A percentile compares a stretch with the other conserved stretches of the same genome.
phyloP scores from a whole-genome alignment of 2,888 invertebrate genomes.

The Maniola hyperantus region DNA sequence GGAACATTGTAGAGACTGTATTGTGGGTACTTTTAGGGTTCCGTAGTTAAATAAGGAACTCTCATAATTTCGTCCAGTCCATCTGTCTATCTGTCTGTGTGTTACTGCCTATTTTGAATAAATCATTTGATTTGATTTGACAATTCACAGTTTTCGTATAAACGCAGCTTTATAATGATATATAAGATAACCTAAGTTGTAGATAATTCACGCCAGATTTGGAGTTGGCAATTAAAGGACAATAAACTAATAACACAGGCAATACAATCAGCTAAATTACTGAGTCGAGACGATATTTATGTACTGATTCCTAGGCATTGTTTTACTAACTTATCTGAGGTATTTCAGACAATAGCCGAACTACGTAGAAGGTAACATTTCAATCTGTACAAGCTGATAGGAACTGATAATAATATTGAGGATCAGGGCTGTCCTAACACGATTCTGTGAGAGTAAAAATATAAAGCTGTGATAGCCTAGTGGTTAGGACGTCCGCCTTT shows the following conservation, averaged over 20 bases:
- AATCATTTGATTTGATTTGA: no score
- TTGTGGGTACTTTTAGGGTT: no score
- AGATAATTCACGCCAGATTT: slow-evolving; percentile 2
- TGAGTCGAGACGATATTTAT: slow-evolving; percentile 31
- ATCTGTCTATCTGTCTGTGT: no score
- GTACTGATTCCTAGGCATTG: slow-evolving; percentile 31
- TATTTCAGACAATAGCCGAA: slow-evolving; percentile 35
- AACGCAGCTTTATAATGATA: background rate
- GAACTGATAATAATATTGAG: slow-evolving; percentile 34
- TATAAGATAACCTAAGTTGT: background rate
- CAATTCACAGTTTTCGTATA: background rate
- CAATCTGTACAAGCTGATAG: slow-evolving; percentile 37
- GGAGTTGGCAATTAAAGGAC: slow-evolving; percentile 1
- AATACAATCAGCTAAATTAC: slow-evolving; percentile 14
- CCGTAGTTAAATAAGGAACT: no score
- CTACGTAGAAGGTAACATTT: slow-evolving; percentile 39
- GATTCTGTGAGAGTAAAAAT: background rate
- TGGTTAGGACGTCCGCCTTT: no score
- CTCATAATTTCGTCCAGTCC: no score
- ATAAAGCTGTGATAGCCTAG: no score
- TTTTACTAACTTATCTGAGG: slow-evolving; percentile 35
- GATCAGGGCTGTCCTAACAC: slow-evolving; percentile 30
- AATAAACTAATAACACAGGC: slow-evolving; percentile 13
- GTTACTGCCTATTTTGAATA: no score
- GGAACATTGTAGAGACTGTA: background rate